Evolutionary conservation across 1,140 invertebrate genomes (phyloP), one percentile per base, ranked within the genome.

Genomic region (Pseudachorutes palmiensis): DNA sequence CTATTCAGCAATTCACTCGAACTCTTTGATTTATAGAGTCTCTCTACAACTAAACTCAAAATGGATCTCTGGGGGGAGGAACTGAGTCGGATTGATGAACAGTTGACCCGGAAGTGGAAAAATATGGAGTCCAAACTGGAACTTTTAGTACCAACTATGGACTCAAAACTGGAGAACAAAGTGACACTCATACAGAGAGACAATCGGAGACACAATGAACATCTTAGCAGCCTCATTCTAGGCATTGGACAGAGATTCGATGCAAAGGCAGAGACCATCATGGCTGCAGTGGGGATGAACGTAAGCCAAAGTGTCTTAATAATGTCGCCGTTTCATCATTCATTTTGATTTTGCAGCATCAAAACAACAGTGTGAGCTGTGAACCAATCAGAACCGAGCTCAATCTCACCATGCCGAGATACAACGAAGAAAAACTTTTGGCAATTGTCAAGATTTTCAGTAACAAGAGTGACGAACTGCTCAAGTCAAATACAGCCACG

Each of bases 71-170:
- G 65, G 62, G 65, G 51, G 16, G 70, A 71, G 22, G 63, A 69
- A 33, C 31, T 73, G 24, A 70, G 55, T 31, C 64, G 69, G 26
- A 51, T 71, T 45, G 67, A 73, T 26, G 69, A 71, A 36, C 70
- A 71, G 29, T 26, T 73, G n/a, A 70, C 60, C 16, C 36, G 72
- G 14, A 70, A 70, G 30, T 73, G 64, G 66, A 73, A 73, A 36
- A 69, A 48, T 16, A 57, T 70, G 24, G 72, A 73, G 33, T 48
- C 55, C 26, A 69, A 69, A 30, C 63, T 73, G 24, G 72, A 73
- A 24, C 33, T 63, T 12, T 36, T 63, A 2, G 28, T 63, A 24
- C 61, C 61, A 5, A 24, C 61, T 22, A 41, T 63, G 30, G 61
- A 63, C 12, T 9, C 61, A n/a, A 63, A 63, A 28, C 28, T 71